phyloP scores from a whole-genome alignment of 2,797 vertebrate genomes.

The Eptatretus atami region DNA sequence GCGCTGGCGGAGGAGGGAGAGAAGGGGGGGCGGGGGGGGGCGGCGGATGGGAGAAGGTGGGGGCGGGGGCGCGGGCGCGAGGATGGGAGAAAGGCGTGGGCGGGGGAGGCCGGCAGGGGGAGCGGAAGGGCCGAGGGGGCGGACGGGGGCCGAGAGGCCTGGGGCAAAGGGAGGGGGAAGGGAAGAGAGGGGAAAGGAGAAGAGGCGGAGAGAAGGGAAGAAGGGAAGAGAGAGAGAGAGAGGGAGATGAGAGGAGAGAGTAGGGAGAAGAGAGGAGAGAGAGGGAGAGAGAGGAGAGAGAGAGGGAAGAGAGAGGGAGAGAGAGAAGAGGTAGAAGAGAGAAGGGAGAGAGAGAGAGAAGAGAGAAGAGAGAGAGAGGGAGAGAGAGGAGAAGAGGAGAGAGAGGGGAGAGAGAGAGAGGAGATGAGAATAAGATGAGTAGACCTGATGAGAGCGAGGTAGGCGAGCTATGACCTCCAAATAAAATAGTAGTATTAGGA shows the following conservation, averaged over 20 bases:
- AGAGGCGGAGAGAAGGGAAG: not conserved
- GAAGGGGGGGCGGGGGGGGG: not conserved
- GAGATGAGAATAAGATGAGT: not conserved
- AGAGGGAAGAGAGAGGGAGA: not conserved
- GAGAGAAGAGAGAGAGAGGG: not conserved
- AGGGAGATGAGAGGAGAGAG: not conserved
- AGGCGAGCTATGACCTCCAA: too few species aligned
- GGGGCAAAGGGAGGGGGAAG: not conserved
- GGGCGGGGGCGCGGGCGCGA: not conserved
- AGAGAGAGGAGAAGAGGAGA: not conserved
- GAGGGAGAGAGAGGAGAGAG: not conserved
- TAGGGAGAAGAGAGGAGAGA: conserved; percentile 2
- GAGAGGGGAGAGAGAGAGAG: not conserved
- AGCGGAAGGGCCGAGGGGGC: too few species aligned
- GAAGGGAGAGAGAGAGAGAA: not conserved
- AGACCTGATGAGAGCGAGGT: too few species aligned
- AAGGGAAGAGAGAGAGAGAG: not conserved
- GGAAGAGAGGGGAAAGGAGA: not conserved
- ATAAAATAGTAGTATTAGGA: too few species aligned
- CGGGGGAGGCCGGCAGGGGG: too few species aligned
- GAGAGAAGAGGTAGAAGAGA: too few species aligned
- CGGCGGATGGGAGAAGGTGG: not conserved
- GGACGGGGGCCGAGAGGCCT: not conserved
- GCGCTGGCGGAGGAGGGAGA: too few species aligned
- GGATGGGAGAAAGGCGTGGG: conserved; percentile 1